Percentiles rank a stretch among this genome's conserved stretches.
Conservation (phyloP, 2,797 vertebrate genomes). For the Microctenopoma stevenorrisi region DNA sequence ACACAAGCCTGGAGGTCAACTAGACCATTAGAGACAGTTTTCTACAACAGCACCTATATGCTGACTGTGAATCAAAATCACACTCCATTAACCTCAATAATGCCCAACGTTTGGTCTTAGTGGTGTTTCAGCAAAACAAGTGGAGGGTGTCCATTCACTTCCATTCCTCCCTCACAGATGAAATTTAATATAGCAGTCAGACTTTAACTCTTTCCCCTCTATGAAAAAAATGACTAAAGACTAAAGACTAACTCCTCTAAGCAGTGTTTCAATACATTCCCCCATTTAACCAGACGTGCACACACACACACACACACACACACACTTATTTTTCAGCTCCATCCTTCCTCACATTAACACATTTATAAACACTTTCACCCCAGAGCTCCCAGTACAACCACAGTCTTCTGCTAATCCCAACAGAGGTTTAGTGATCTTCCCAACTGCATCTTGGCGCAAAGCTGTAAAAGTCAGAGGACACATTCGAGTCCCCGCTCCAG, state of each 20-base stretch:
- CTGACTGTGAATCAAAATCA: constrained; percentile 59
- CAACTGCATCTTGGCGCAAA: constrained; percentile 24
- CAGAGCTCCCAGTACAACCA: constrained; percentile 24
- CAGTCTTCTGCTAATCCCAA: constrained; percentile 41
- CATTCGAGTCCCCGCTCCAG: constrained; percentile 23
- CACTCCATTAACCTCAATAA: constrained; percentile 52
- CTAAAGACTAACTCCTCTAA: background rate
- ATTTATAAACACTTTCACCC: constrained; percentile 47
- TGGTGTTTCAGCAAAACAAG: constrained; percentile 48
- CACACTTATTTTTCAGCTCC: constrained; percentile 23
- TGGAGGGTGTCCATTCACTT: constrained; percentile 34
- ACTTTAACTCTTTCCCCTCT: constrained; percentile 8
- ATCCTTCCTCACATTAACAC: constrained; percentile 35
- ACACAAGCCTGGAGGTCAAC: constrained; percentile 58
- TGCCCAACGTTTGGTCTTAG: constrained; percentile 18
- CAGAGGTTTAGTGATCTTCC: constrained; percentile 37
- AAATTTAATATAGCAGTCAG: background rate
- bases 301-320: background rate
- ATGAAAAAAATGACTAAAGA: background rate
- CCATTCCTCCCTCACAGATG: constrained; percentile 1
- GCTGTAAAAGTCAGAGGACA: constrained; percentile 27
- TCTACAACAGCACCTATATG: constrained; percentile 38
- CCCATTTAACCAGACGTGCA: constrained; percentile 15
- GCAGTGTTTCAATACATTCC: background rate
- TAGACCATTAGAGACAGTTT: constrained; percentile 52